These are phyloP conservation scores for Fratercula arctica DNA, from an alignment of 2,797 vertebrate species.

Conservation along the genomic window DNA sequence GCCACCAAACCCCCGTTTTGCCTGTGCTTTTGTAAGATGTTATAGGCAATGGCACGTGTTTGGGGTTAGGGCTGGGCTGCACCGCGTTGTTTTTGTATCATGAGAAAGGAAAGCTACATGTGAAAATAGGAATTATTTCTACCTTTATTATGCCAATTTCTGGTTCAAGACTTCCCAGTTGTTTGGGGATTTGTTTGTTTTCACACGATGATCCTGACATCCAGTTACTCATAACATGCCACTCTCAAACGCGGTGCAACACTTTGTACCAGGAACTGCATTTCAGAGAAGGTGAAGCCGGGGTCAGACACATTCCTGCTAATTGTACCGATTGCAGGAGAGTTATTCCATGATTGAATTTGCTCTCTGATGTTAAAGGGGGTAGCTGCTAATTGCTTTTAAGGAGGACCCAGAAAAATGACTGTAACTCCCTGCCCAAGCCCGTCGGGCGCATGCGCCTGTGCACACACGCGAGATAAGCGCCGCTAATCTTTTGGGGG, in stretches of 20 bases:
- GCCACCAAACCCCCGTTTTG: neutral
- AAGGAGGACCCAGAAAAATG: slow-evolving; percentile 35
- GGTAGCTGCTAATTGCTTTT: slow-evolving; percentile 38
- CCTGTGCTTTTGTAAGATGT: neutral
- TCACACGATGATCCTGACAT: neutral
- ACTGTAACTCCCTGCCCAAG: neutral
- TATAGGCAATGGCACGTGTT: fast-evolving
- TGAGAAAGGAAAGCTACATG: neutral
- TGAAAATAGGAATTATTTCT: neutral
- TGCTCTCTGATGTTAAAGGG: slow-evolving; percentile 25
- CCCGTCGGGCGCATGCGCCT: fast-evolving
- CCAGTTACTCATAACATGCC: neutral
- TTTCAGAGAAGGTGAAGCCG: slow-evolving; percentile 1
- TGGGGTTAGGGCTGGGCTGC: neutral
- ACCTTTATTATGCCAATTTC: neutral
- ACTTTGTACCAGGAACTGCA: slow-evolving; percentile 37
- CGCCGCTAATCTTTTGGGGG: neutral
- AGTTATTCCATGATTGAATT: slow-evolving; percentile 17
- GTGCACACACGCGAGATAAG: neutral
- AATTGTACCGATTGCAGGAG: slow-evolving; percentile 20
- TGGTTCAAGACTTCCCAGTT: neutral
- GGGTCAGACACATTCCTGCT: slow-evolving; percentile 47
- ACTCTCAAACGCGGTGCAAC: neutral
- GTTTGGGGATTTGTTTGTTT: slow-evolving; percentile 38
- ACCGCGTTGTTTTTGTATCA: neutral